Evolutionary conservation across 2,888 invertebrate genomes (phyloP), one percentile per base, ranked within the genome.

Genomic region (Ophraella communa): DNA sequence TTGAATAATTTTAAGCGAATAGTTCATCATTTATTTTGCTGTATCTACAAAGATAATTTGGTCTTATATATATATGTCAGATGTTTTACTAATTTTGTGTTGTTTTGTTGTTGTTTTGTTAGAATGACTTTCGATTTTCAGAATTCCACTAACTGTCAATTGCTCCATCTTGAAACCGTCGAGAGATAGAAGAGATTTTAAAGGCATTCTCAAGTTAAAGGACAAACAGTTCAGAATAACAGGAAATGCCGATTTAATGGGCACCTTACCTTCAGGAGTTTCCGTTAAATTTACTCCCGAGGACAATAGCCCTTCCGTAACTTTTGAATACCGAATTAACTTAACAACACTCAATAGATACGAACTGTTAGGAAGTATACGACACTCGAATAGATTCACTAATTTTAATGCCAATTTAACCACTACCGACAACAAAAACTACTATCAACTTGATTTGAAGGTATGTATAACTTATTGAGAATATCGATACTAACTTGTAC

Each of bases 321-420:
- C 71, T 67, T 73, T 82, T 69, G 73, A 77, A 68, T 78, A 65
- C 79, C 82, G 77, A 80, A 81, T 73, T 76, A 78, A 65, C 73
- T 82, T 76, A 61, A 69, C 71, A 60, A 52, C 53, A 20, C 63
- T 74, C 54, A 69, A 74, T 54, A 75, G 76, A 66, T 78, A 79
- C 69, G 73, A 73, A 64, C 68, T 81, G 70, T 67, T 70, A 60
- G 75, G 78, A 45, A 73, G 70, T 49, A 54, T 80, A 66, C 70
- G 80, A 57, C 83, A 84, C 74, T 80, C 81, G 66, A 80, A 83
- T 17, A 82, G 81, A 70, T 83, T 82, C 79, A 83, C 83, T 57
- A 82, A 81, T 72, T 74, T 81, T 63, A 74, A 76, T 64, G 79
- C 78, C 14, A 81, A 82, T 23, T 82, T 83, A 65, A 79, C 79